phyloP scores from a whole-genome alignment of 2,888 invertebrate species.

The Blastobasis lacticolella region DNA sequence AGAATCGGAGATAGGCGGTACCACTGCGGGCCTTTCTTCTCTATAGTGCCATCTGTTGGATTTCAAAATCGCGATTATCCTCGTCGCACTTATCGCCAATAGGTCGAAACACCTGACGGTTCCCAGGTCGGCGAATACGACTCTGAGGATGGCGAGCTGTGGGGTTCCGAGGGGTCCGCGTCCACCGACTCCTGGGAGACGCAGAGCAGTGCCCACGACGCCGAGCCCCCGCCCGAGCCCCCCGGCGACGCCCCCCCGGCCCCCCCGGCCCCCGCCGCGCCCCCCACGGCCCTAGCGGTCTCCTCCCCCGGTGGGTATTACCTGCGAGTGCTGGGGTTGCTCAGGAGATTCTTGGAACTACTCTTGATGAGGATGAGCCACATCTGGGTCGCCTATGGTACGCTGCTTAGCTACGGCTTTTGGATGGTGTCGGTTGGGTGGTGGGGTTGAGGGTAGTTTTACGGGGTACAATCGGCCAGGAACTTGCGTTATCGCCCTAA shows the following conservation, averaged over 20 bases:
- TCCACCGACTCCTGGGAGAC: conserved; percentile 89
- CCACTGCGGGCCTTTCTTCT: not conserved
- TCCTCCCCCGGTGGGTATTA: conserved; percentile 83
- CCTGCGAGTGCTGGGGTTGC: conserved; percentile 77
- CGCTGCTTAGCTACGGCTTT: no score
- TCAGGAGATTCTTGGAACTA: no score
- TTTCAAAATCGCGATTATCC: no score
- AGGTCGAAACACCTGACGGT: not conserved
- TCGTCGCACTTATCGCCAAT: not conserved
- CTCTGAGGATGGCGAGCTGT: conserved; percentile 83
- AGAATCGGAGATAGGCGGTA: no score
- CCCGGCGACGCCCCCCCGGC: conserved; percentile 22
- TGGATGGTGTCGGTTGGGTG: no score
- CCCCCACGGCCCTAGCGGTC: conserved; percentile 69
- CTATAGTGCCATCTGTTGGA: not conserved
- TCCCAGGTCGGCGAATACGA: conserved; percentile 80
- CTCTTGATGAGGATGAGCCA: no score
- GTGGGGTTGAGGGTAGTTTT: no score
- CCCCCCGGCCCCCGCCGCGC: conserved; percentile 29
- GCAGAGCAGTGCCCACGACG: conserved; percentile 76
- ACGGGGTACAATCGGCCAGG: no score
- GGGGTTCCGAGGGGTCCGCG: conserved; percentile 80
- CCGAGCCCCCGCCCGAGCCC: conserved; percentile 28
- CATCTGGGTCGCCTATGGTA: no score
- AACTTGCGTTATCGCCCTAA: no score